These are phyloP conservation scores for Cephalopholis sonnerati DNA, from an alignment of 2,113 vertebrate genomes.

Conservation along the genomic window DNA sequence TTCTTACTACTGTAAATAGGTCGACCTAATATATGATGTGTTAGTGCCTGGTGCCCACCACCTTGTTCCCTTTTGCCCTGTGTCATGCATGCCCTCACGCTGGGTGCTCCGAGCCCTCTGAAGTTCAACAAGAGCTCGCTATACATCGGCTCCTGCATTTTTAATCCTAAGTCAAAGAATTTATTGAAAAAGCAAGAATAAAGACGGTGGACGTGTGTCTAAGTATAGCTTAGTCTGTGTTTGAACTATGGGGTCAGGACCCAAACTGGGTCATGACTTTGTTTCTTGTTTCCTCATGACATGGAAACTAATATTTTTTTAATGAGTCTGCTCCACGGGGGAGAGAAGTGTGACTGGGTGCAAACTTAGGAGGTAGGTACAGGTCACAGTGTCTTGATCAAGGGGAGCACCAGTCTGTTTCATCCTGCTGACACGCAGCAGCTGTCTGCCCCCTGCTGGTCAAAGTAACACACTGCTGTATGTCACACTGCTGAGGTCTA, in stretches of 20 bases:
- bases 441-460: conserved; percentile 66
- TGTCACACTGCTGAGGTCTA: background rate
- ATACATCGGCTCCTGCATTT: conserved; percentile 27
- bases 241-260: conserved; percentile 31
- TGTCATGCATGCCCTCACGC: conserved; percentile 27
- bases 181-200: conserved; percentile 41
- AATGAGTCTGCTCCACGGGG: conserved; percentile 53
- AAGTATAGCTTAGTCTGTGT: conserved; percentile 41
- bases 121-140: conserved; percentile 21
- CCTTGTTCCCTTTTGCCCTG: conserved; percentile 31
- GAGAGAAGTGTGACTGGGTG: conserved; percentile 47
- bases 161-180: conserved; percentile 59
- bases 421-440: conserved; percentile 1
- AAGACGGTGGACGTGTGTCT: conserved; percentile 13
- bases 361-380: conserved; percentile 18
- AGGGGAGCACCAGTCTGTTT: background rate
- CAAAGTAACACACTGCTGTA: background rate
- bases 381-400: background rate
- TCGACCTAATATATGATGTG: conserved; percentile 70
- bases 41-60: conserved; percentile 71
- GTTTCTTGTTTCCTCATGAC: conserved; percentile 58
- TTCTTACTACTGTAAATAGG: conserved; percentile 76
- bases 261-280: conserved; percentile 51
- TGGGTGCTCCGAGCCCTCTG: background rate
- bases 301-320: conserved; percentile 64